phyloP scores from a whole-genome alignment of 92 coral and sea anemone species.

The Epizoanthus fatuus region DNA sequence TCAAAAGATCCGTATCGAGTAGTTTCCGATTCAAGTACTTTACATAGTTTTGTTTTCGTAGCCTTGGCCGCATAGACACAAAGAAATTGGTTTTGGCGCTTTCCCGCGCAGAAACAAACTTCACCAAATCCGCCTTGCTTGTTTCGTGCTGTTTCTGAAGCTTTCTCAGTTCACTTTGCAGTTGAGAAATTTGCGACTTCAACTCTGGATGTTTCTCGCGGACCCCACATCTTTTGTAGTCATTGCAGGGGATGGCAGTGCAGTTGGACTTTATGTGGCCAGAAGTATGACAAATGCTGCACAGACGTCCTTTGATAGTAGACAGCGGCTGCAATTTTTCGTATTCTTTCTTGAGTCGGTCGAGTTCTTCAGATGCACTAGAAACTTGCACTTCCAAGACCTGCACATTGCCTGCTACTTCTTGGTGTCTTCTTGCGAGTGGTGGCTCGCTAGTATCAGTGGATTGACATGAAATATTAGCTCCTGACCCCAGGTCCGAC shows the following conservation, averaged over 20 bases:
- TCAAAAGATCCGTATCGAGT: conserved; percentile 26
- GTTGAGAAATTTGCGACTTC: conserved; percentile 12
- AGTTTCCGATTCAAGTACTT: conserved; percentile 43
- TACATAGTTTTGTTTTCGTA: conserved; percentile 39
- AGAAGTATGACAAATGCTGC: conserved; percentile 44
- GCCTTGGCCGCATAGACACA: conserved; percentile 45
- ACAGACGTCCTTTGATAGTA: conserved; percentile 12
- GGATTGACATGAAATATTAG: not conserved
- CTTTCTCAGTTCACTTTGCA: conserved; percentile 57
- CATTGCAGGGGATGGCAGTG: conserved; percentile 20
- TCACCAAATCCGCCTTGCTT: conserved; percentile 28
- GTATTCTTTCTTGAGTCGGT: conserved; percentile 4
- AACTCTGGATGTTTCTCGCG: conserved; percentile 51
- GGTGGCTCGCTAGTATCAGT: conserved; percentile 1
- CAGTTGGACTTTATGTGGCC: conserved; percentile 59
- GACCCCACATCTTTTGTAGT: conserved; percentile 42
- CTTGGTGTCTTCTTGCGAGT: conserved; percentile 41
- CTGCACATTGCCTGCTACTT: conserved; percentile 47
- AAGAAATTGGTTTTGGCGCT: conserved; percentile 58
- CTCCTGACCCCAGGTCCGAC: no score
- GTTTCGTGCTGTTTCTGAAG: conserved; percentile 43
- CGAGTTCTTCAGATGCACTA: conserved; percentile 47
- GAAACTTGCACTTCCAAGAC: conserved; percentile 42
- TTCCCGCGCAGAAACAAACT: conserved; percentile 30
- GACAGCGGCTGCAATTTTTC: conserved; percentile 4